These are phyloP conservation scores for Pilophorus perplexus DNA, from an alignment of 2,888 invertebrate genomes.

Conservation along the genomic window DNA sequence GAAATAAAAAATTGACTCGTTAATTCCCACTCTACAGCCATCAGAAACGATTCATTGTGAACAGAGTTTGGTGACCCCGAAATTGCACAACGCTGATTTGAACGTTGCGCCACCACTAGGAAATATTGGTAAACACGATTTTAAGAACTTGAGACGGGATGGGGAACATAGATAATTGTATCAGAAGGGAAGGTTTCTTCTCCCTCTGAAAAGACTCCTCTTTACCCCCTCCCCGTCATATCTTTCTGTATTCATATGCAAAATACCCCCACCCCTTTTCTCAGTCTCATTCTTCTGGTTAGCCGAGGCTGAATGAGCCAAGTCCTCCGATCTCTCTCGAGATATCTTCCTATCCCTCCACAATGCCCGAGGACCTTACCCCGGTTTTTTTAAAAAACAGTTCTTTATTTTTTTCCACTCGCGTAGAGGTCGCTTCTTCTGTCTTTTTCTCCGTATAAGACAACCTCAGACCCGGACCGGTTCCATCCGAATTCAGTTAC, in stretches of 20 bases:
- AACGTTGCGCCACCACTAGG: background rate
- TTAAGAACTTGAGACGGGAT: background rate
- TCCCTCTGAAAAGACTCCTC: constrained; percentile 2
- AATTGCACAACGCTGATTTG: too few species aligned
- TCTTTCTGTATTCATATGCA: constrained; percentile 31
- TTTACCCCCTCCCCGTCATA: constrained; percentile 3
- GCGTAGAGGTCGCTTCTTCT: background rate
- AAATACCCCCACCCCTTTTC: constrained; percentile 2
- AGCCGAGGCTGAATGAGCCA: constrained; percentile 16
- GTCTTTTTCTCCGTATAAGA: background rate
- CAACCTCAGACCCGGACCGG: constrained; percentile 2
- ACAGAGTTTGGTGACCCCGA: too few species aligned
- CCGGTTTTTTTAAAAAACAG: background rate
- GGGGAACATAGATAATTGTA: constrained; percentile 30
- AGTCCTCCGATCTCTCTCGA: constrained; percentile 23
- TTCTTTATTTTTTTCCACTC: background rate
- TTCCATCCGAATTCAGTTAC: constrained; percentile 1
- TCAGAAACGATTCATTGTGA: too few species aligned
- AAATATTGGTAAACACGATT: background rate
- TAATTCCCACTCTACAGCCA: too few species aligned
- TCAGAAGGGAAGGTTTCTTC: constrained; percentile 20
- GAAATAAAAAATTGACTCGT: too few species aligned
- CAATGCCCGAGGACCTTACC: background rate
- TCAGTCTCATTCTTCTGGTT: constrained; percentile 31
- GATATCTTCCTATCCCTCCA: constrained; percentile 10